phyloP scores from a whole-genome alignment of 2,113 vertebrate species.

The Indri indri region DNA sequence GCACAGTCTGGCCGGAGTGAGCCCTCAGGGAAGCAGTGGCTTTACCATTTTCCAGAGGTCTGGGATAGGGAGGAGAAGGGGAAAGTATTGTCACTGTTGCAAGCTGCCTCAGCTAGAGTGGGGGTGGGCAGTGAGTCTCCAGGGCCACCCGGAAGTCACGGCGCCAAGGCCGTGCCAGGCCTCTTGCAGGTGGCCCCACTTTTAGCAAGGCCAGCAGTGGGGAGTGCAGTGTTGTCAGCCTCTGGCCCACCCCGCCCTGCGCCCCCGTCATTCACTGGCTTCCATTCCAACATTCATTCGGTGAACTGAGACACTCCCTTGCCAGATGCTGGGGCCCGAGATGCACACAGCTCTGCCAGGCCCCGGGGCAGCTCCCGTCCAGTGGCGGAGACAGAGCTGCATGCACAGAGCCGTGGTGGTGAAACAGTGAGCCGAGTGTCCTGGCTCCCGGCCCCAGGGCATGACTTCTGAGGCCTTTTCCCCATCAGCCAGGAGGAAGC shows the following conservation, averaged over 20 bases:
- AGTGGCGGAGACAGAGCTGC: background rate
- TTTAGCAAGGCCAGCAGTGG: background rate
- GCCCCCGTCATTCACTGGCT: background rate
- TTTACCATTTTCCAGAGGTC: background rate
- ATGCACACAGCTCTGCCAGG: background rate
- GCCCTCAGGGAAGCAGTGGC: rapidly evolving
- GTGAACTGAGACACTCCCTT: background rate
- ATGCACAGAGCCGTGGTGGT: background rate
- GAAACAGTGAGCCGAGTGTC: background rate
- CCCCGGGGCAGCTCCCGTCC: background rate
- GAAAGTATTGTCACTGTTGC: background rate
- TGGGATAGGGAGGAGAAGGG: background rate
- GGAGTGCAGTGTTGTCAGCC: background rate
- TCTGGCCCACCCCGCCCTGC: background rate
- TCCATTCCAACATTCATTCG: background rate
- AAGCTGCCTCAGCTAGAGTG: background rate
- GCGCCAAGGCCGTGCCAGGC: background rate
- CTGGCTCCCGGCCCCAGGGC: background rate
- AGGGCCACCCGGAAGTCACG: background rate
- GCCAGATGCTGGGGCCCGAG: background rate
- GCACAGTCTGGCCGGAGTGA: background rate
- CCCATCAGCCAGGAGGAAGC: background rate
- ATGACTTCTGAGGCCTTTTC: background rate
- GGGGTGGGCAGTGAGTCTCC: background rate
- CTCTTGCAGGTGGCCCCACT: background rate